A percentile compares a stretch with the other conserved stretches of the same genome.
Evolutionary conservation across 2,797 vertebrate genomes (phyloP).

Genomic region (Brachyalestes nurse): DNA sequence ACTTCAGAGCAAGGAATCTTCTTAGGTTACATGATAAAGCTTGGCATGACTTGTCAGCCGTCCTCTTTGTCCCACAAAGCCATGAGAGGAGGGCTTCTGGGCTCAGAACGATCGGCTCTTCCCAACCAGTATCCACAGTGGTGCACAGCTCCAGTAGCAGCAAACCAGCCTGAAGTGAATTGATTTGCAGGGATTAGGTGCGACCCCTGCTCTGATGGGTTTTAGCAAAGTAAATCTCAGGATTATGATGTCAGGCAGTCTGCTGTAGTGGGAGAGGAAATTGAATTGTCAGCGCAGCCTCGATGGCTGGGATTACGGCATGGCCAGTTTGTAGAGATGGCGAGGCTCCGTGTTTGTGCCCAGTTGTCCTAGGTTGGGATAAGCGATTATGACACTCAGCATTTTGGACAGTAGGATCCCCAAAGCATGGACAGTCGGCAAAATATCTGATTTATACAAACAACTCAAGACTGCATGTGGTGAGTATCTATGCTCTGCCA

Average conservation of each 20-base stretch:
- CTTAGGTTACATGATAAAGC: slow-evolving; percentile 17
- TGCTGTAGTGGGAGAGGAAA: slow-evolving; percentile 68
- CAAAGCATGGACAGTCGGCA: not conserved
- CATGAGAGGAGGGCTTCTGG: not conserved
- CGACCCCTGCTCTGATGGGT: slow-evolving; percentile 69
- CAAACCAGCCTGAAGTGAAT: slow-evolving; percentile 71
- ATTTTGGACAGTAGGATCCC: slow-evolving; percentile 43
- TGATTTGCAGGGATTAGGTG: slow-evolving; percentile 81
- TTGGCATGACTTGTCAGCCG: slow-evolving; percentile 29
- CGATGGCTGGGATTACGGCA: slow-evolving; percentile 67
- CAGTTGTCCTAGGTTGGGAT: slow-evolving; percentile 42
- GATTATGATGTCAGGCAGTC: slow-evolving; percentile 82
- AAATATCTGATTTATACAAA: not conserved
- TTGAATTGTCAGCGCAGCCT: slow-evolving; percentile 71
- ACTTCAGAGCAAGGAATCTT: not conserved
- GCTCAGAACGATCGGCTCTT: not conserved
- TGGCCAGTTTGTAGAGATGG: slow-evolving; percentile 60
- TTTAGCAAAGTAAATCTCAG: slow-evolving; percentile 80
- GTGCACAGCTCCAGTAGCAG: slow-evolving; percentile 43
- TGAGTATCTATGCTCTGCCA: slow-evolving; percentile 57
- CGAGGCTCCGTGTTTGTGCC: slow-evolving; percentile 57
- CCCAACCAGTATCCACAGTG: slow-evolving; percentile 39
- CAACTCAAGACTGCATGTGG: slow-evolving; percentile 57
- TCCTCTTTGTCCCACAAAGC: slow-evolving; percentile 2
- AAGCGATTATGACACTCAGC: slow-evolving; percentile 36